These are phyloP conservation scores for Luffia ferchaultella DNA, from an alignment of 2,888 invertebrate genomes.

Conservation along the genomic window DNA sequence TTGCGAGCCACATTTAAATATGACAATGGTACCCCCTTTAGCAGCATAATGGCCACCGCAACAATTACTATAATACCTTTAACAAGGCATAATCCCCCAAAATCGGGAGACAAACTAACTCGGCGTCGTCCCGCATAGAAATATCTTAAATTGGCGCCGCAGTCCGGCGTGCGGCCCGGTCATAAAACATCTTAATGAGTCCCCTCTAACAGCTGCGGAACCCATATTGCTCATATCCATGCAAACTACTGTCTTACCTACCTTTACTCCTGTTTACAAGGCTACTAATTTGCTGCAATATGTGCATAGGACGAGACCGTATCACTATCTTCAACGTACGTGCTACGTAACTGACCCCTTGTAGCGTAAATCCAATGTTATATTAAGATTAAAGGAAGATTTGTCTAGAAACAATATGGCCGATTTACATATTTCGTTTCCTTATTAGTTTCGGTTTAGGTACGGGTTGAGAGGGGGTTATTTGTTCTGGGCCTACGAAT, in stretches of 20 bases:
- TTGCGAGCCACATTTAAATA: no score
- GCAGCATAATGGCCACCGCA: slow-evolving; percentile 42
- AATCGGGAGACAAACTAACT: slow-evolving; percentile 64
- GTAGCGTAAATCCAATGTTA: slow-evolving; percentile 52
- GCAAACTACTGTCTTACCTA: slow-evolving; percentile 63
- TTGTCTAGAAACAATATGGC: slow-evolving; percentile 67
- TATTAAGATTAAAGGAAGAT: slow-evolving; percentile 69
- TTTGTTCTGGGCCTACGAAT: slow-evolving; percentile 64
- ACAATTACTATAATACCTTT: slow-evolving; percentile 60
- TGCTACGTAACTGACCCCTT: slow-evolving; percentile 63
- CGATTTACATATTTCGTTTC: slow-evolving; percentile 68
- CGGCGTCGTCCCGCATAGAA: slow-evolving; percentile 62
- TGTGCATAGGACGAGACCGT: slow-evolving; percentile 65
- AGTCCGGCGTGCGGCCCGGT: slow-evolving; percentile 61
- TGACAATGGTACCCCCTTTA: slow-evolving; percentile 47
- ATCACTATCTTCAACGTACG: slow-evolving; percentile 57
- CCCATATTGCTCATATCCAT: slow-evolving; percentile 67
- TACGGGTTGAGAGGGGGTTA: slow-evolving; percentile 28
- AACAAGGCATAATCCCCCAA: slow-evolving; percentile 60
- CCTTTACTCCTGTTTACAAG: slow-evolving; percentile 64
- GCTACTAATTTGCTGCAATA: slow-evolving; percentile 69
- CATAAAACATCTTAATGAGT: slow-evolving; percentile 69
- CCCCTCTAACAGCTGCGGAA: slow-evolving; percentile 61
- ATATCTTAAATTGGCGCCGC: slow-evolving; percentile 65
- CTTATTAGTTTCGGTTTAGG: slow-evolving; percentile 55